Evolutionary conservation across 92 coral and sea anemone species (phyloP).

Genomic region (Zoanthus gigantus): DNA sequence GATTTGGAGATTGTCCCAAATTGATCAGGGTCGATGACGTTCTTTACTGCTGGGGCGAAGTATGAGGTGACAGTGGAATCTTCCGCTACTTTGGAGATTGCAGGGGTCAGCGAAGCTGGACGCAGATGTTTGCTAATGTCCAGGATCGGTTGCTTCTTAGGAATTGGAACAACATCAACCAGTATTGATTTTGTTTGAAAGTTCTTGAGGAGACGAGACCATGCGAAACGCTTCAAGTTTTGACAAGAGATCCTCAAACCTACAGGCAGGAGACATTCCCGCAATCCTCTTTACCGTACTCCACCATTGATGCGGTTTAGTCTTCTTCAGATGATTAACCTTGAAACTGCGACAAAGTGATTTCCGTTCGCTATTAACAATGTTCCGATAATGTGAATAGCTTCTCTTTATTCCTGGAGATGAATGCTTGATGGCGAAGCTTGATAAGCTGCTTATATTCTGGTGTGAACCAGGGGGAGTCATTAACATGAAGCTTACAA

Average conservation of each 20-base stretch:
- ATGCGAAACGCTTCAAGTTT: not conserved
- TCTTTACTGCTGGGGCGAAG: constrained; percentile 10
- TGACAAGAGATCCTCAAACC: not conserved
- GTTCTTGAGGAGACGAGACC: constrained; percentile 4
- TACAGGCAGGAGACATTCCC: not conserved
- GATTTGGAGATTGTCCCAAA: not conserved
- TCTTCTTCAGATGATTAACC: constrained; percentile 3
- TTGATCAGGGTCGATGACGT: not conserved
- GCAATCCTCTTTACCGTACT: no score
- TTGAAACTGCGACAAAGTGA: no score
- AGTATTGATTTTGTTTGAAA: constrained; percentile 20
- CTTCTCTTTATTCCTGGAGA: no score
- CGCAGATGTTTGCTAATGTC: constrained; percentile 12
- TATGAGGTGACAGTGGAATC: constrained; percentile 7
- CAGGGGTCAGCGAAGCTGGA: constrained; percentile 10
- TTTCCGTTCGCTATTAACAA: no score
- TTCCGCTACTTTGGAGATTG: not conserved
- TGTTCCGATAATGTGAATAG: no score
- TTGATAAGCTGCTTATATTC: no score
- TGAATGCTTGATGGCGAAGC: no score
- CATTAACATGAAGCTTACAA: no score
- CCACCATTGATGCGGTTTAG: no score
- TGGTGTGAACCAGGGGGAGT: no score
- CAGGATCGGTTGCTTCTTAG: not conserved
- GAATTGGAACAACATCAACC: constrained; percentile 16